These are phyloP conservation scores for Lophochroa leadbeateri DNA, from an alignment of 2,113 vertebrate genomes.

Conservation along the genomic window DNA sequence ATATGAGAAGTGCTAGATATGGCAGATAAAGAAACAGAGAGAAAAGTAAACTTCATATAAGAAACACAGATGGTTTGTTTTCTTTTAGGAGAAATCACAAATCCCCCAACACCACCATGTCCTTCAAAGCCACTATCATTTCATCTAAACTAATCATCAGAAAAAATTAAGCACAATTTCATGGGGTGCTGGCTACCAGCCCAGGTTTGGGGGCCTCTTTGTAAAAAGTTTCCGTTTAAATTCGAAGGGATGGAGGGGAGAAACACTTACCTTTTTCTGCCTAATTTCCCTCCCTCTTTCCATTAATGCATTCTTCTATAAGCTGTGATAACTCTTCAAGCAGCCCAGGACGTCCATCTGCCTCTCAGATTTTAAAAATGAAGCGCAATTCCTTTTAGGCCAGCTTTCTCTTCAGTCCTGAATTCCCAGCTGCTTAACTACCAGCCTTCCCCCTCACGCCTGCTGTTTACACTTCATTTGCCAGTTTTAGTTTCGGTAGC, in stretches of 20 bases:
- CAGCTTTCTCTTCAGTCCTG: constrained; percentile 14
- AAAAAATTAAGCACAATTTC: neutral
- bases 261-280: constrained; percentile 30
- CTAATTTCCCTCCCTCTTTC: neutral
- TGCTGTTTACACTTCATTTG: neutral
- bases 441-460: neutral
- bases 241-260: neutral
- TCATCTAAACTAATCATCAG: neutral
- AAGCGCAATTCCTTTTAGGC: constrained; percentile 11
- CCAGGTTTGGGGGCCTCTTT: neutral
- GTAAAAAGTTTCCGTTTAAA: neutral
- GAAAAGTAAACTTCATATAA: neutral
- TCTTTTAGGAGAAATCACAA: neutral
- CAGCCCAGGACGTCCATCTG: neutral
- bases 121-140: neutral
- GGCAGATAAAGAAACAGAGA: neutral
- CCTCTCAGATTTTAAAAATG: neutral
- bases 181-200: neutral
- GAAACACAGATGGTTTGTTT: neutral
- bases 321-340: neutral
- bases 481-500: constrained; percentile 25
- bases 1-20: neutral
- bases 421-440: constrained; percentile 49
- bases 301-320: neutral
- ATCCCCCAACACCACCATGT: neutral